phyloP scores from a whole-genome alignment of 30 jellyfish, hydroid and myxozoan species.

The Cassiopea xamachana region DNA sequence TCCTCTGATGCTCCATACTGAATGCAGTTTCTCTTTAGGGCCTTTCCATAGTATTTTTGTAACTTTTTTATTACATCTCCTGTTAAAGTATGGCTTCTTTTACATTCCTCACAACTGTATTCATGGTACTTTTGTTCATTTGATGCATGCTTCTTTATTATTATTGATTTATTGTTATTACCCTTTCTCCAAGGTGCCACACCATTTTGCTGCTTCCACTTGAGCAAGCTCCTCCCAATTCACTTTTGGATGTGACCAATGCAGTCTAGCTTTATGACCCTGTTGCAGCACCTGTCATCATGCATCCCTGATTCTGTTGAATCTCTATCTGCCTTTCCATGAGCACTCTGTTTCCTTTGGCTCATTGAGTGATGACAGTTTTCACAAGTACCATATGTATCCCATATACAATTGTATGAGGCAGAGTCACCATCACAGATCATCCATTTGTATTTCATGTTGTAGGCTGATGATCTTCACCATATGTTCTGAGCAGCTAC shows the following conservation, averaged over 20 bases:
- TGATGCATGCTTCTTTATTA: no score
- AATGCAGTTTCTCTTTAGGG: conserved; percentile 30
- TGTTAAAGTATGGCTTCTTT: conserved; percentile 20
- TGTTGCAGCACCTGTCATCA: background rate
- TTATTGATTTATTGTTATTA: no score
- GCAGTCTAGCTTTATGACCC: conserved; percentile 57
- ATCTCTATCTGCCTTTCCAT: no score
- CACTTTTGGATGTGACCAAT: conserved; percentile 47
- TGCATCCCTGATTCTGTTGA: no score
- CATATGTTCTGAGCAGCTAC: conserved; percentile 33
- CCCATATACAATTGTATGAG: conserved; percentile 9
- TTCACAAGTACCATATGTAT: conserved; percentile 15
- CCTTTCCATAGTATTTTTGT: conserved; percentile 48
- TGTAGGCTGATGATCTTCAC: conserved; percentile 9
- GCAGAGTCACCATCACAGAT: conserved; percentile 55
- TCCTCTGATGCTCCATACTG: conserved; percentile 24
- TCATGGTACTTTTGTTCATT: background rate
- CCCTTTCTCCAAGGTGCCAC: background rate
- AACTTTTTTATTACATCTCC: conserved; percentile 31
- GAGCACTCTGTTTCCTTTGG: no score
- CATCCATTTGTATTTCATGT: conserved; percentile 47
- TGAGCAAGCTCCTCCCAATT: conserved; percentile 35
- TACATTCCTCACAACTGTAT: background rate
- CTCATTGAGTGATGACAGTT: no score
- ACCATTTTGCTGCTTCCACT: conserved; percentile 43